phyloP scores from a whole-genome alignment of 2,797 vertebrate genomes.

The Tenualosa thibaudeaui region DNA sequence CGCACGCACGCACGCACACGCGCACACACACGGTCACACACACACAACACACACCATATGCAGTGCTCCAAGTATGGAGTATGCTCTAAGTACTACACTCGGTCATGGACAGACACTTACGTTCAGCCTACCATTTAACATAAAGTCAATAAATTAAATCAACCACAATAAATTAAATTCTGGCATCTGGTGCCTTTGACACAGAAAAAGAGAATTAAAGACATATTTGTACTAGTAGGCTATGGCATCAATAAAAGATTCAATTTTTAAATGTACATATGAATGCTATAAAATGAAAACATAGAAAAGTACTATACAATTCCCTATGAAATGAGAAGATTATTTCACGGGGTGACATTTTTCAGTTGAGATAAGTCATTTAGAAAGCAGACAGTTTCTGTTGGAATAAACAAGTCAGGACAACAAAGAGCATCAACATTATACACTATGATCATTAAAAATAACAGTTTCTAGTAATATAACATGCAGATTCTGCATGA shows the following conservation, averaged over 20 bases:
- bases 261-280: background rate
- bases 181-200: slow-evolving; percentile 18
- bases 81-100: background rate
- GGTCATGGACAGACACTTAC: background rate
- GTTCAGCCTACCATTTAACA: background rate
- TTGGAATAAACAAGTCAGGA: slow-evolving; percentile 9
- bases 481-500: slow-evolving; percentile 38
- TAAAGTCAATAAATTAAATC: slow-evolving; percentile 11
- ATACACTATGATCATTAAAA: background rate
- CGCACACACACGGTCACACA: background rate
- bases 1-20: background rate
- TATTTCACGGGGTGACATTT: background rate
- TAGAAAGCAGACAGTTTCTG: background rate
- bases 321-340: slow-evolving; percentile 5
- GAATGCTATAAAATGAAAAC: background rate
- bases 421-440: background rate
- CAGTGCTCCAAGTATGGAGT: background rate
- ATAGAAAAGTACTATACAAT: slow-evolving; percentile 23
- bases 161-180: slow-evolving; percentile 25
- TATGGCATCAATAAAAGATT: background rate
- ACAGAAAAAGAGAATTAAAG: slow-evolving; percentile 3
- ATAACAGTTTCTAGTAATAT: slow-evolving; percentile 10
- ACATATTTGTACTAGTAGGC: background rate
- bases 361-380: background rate
- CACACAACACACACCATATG: slow-evolving; percentile 11